Evolutionary conservation across 2,797 vertebrate species (phyloP), one percentile per base, ranked within the genome.

Genomic region (Phrynocephalus guinanensis): DNA sequence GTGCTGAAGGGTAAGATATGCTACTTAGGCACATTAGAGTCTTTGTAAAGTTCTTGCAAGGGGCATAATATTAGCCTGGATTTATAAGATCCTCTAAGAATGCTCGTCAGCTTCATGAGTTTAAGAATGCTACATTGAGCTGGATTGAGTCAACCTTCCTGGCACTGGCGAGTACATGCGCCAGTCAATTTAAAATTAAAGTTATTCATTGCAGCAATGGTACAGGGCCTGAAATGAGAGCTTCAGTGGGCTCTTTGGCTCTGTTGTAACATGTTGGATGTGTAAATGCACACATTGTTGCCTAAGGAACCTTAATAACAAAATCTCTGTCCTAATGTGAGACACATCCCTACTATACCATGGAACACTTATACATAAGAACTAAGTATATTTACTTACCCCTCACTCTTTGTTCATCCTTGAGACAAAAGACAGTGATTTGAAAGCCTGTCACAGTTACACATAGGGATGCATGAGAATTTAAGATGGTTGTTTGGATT

Each of bases 351-450:
- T 72, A 82, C 76, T 44, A 88, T 89, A 38, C 83, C 66, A 77
- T 6, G 73, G 88, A 84, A 11, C 38, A 44, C 38, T 44, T 44
- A 94, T 87, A 79, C 85, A 81, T 84, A 90, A 48, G 66, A 90
- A 89, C 79, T 83, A 84, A 88, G 85, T 1, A 77, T 60, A n/a
- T 63, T 85, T 18, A 79, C 75, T 60, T 63, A 83, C 52, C 63
- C 81, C 83, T 76, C 82, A 91, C 81, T 88, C 83, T 89, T 93
- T 93, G 93, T 89, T 91, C 90, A 33, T 89, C 56, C 22, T 2
- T 90, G 90, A 94, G 95, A 95, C 88, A 90, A 89, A 91, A 93
- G 91, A 79, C 90, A 90, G 92, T 93, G 93, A 95, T 94, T 93
- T 90, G 67, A 87, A 93, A 93, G 86, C 80, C 93, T 94, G 88